Evolutionary conservation across 2,113 vertebrate species (phyloP).

Genomic region (Piprites chloris): DNA sequence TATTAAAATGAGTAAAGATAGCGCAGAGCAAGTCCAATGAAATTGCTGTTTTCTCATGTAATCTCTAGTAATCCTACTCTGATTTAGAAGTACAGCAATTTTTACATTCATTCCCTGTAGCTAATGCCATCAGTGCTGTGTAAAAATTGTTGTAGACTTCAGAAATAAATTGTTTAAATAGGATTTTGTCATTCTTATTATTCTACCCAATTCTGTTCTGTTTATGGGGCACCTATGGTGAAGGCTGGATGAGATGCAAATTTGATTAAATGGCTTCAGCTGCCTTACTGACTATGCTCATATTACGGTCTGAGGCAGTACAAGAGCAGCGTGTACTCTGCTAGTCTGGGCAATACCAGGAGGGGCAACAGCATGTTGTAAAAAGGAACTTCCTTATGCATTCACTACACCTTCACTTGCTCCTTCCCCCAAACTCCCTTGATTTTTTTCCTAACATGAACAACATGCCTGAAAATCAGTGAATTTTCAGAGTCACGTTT

Average conservation of each 20-base stretch:
- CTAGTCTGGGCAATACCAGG: not conserved
- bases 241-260: not conserved
- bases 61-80: not conserved
- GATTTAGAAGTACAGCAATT: not conserved
- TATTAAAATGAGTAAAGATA: conserved; percentile 34
- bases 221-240: conserved; percentile 2
- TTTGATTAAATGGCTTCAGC: conserved; percentile 21
- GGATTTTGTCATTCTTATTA: conserved; percentile 2
- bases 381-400: not conserved
- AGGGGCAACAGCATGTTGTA: not conserved
- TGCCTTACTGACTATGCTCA: not conserved
- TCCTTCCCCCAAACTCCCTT: not conserved
- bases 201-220: not conserved
- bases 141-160: conserved; percentile 8
- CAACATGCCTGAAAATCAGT: not conserved
- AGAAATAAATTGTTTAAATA: conserved; percentile 44
- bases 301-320: not conserved
- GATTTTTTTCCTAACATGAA: not conserved
- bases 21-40: not conserved
- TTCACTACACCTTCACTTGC: not conserved
- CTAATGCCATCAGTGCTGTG: not conserved
- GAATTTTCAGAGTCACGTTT: not conserved
- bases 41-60: not conserved
- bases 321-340: not conserved
- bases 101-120: conserved; percentile 21